Evolutionary conservation across 2,113 vertebrate genomes (phyloP).

Genomic region (Hypanus sabinus): DNA sequence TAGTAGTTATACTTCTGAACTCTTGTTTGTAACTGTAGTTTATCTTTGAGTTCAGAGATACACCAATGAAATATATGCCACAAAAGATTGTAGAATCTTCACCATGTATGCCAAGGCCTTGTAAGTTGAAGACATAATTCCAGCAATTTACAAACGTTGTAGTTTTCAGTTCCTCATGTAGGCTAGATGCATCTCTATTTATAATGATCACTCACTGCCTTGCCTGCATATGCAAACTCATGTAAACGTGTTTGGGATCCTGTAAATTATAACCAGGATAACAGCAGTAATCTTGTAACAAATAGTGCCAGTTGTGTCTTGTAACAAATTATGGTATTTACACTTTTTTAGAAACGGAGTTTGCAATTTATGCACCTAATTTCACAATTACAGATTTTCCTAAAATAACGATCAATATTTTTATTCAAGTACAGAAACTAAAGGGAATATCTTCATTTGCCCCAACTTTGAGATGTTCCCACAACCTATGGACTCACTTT

Average conservation of each 20-base stretch:
- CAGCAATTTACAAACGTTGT: too few relatives aligned
- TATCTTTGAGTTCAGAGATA: background rate
- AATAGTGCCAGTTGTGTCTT: background rate
- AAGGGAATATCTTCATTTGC: too few relatives aligned
- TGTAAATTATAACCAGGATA: background rate
- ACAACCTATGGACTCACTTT: too few relatives aligned
- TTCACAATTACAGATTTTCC: too few relatives aligned
- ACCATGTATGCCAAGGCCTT: background rate
- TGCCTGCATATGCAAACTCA: too few relatives aligned
- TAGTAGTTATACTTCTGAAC: background rate
- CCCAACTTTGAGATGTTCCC: too few relatives aligned
- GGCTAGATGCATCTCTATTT: background rate
- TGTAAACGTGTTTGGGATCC: background rate
- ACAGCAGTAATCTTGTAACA: background rate
- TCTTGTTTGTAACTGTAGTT: background rate
- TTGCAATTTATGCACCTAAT: too few relatives aligned
- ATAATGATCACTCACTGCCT: background rate
- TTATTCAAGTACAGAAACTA: too few relatives aligned
- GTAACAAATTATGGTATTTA: background rate
- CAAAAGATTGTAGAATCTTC: background rate
- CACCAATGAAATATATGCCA: background rate
- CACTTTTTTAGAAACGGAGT: too few relatives aligned
- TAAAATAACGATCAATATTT: too few relatives aligned
- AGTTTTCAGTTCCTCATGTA: background rate
- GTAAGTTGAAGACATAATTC: background rate